Evolutionary conservation across 2,888 invertebrate genomes (phyloP), one percentile per base, ranked within the genome.

Genomic region (Mythimna vitellina): DNA sequence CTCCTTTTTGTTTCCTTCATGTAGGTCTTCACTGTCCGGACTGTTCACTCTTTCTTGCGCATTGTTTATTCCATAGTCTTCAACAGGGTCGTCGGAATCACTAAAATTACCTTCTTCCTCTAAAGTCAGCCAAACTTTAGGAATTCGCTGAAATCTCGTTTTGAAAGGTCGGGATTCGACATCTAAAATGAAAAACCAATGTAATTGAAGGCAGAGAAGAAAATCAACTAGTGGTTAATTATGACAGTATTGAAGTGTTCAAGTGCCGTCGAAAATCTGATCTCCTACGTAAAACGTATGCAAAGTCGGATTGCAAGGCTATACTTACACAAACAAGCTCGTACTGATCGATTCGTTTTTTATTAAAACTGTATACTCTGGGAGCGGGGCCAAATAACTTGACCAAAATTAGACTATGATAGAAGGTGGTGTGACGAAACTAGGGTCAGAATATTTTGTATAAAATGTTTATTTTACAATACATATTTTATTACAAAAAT

Each of bases 181-280:
- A 69, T 68, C 69, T 68, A 69, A 69, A 69, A 68, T 53, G 14
- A 32, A 42, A 70, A 70, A 29, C 17, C 29, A 35, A 0, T 65
- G 9, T 49, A 65, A 67, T 35, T 0, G 8, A 32, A 46, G n/a
- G 17, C 6, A 17, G 0, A 32, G 2, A 29, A 17, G 25, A 61
- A n/a, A 38, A 60, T 7, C 14, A 14, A 25, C 14, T 53, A 42
- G 14, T 42, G 42, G 14, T 42, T 42, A 42, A 14, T 42, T 42
- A 20, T 49, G 17, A 49, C 6, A 20, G 7, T 7, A 20, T 49
- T 49, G 20, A 17, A 49, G 20, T 46, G 7, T 17, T 46, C 46
- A 46, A 46, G 14, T 7, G 49, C 7, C 14, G 17, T 6, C 20
- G 7, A 49, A 5, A 17, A 20, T 20, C 49, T 20, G 49, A 49